These are phyloP conservation scores for Drosophila gaucha DNA, from an alignment of 2,888 invertebrate species.

Conservation along the genomic window DNA sequence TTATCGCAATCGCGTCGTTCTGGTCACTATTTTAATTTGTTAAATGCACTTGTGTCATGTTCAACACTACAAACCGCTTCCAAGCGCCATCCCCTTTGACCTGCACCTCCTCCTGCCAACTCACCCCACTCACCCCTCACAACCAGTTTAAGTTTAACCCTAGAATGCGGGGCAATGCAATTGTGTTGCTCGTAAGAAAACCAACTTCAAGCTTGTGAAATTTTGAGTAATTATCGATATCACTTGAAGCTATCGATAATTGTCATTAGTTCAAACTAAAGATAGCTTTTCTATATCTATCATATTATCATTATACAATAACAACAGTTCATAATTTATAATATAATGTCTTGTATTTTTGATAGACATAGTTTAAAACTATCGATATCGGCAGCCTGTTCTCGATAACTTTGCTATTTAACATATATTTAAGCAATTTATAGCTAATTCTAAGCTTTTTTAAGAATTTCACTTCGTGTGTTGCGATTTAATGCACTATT, in stretches of 20 bases:
- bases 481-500: too few relatives aligned
- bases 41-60: constrained; percentile 72
- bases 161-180: constrained; percentile 1
- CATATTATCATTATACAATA: too few relatives aligned
- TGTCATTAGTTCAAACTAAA: too few relatives aligned
- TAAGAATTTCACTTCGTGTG: too few relatives aligned
- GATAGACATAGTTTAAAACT: too few relatives aligned
- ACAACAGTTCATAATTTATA: too few relatives aligned
- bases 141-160: constrained; percentile 3
- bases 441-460: too few relatives aligned
- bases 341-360: too few relatives aligned
- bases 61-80: constrained; percentile 26
- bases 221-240: not conserved
- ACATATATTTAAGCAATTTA: too few relatives aligned
- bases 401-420: too few relatives aligned
- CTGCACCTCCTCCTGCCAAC: not conserved
- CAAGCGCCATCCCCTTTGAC: not conserved
- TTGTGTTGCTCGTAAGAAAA: not conserved
- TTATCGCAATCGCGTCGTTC: constrained; percentile 58
- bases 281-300: too few relatives aligned
- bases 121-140: not conserved
- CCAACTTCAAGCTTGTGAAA: not conserved
- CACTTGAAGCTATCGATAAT: not conserved
- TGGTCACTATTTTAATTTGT: constrained; percentile 75
- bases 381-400: too few relatives aligned